Evolutionary conservation across 2,888 invertebrate genomes (phyloP).

Genomic region (Helicoverpa assulta): DNA sequence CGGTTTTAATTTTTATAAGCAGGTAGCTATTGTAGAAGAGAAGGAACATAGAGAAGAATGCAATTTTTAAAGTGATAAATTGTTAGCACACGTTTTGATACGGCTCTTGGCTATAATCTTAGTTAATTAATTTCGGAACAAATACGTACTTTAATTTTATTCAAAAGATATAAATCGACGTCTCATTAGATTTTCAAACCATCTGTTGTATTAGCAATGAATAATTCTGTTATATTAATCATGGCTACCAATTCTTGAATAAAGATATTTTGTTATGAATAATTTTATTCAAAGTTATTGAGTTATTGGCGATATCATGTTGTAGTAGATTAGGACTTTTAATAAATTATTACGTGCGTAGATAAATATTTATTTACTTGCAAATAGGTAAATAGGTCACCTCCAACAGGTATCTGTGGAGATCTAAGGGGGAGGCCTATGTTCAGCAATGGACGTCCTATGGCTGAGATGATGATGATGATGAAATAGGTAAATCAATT

Average conservation of each 20-base stretch:
- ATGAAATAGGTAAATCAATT: too few relatives aligned
- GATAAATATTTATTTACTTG: neutral
- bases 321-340: neutral
- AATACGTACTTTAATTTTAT: neutral
- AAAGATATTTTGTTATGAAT: constrained; percentile 40
- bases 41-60: neutral
- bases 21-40: too few relatives aligned
- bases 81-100: neutral
- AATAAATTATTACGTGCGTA: neutral
- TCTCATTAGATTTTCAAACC: neutral
- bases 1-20: too few relatives aligned
- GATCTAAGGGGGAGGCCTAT: too few relatives aligned
- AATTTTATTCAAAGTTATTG: constrained; percentile 31
- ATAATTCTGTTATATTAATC: constrained; percentile 8
- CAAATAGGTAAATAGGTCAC: neutral
- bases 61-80: neutral
- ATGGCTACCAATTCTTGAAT: constrained; percentile 17
- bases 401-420: too few relatives aligned
- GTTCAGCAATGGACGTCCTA: too few relatives aligned
- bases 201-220: neutral
- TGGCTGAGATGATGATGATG: too few relatives aligned
- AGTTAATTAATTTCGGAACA: neutral
- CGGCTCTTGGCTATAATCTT: neutral
- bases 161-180: neutral
- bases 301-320: constrained; percentile 11